Conservation (phyloP, 2,113 vertebrate species). For the Hemiprocne comata region DNA sequence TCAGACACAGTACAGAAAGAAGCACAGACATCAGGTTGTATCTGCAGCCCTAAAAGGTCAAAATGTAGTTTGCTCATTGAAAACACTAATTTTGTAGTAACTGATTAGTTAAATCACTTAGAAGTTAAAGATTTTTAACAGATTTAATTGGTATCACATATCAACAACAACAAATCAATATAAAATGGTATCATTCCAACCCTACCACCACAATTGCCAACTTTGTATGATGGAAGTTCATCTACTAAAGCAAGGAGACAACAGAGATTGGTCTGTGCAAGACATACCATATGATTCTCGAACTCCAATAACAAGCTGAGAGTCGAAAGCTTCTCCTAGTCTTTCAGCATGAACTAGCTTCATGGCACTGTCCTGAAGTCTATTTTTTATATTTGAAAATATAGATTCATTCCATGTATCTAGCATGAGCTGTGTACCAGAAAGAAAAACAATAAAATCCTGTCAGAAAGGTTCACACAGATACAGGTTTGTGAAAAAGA, state of each 20-base stretch:
- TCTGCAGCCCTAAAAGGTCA: neutral
- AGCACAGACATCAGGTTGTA: neutral
- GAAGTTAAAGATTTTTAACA: neutral
- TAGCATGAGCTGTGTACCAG: slow-evolving; percentile 88
- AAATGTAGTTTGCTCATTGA: neutral
- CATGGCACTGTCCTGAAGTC: slow-evolving; percentile 98
- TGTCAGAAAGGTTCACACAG: neutral
- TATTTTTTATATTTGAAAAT: slow-evolving; percentile 98
- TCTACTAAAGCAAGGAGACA: neutral
- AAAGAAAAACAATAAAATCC: neutral
- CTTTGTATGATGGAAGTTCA: neutral
- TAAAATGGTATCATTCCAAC: neutral
- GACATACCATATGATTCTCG: slow-evolving; percentile 95
- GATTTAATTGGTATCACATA: neutral
- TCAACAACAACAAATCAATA: neutral
- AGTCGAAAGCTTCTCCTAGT: slow-evolving; percentile 97
- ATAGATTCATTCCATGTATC: slow-evolving; percentile 99
- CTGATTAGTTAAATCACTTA: neutral
- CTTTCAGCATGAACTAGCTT: slow-evolving; percentile 97
- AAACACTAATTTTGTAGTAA: neutral
- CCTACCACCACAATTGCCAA: neutral
- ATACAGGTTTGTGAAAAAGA: neutral
- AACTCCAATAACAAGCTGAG: slow-evolving; percentile 98
- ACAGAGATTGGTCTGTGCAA: neutral
- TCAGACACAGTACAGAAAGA: neutral